These are phyloP conservation scores for Lasioglossum marginatum DNA, from an alignment of 2,888 invertebrate genomes.

Conservation along the genomic window DNA sequence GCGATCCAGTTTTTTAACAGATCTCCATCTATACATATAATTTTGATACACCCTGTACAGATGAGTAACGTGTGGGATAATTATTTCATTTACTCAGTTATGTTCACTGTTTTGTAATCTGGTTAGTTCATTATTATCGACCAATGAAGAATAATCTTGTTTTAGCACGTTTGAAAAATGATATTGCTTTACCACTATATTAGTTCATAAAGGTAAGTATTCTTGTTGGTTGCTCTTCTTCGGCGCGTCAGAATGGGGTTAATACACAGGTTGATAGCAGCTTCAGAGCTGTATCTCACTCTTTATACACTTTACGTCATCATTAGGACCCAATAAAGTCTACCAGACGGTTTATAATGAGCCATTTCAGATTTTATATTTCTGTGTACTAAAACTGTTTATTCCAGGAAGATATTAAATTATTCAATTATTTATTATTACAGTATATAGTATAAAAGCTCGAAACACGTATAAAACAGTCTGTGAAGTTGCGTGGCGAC, in stretches of 20 bases:
- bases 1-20: too few relatives aligned
- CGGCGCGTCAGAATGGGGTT: not conserved
- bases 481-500: not conserved
- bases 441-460: not conserved
- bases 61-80: too few relatives aligned
- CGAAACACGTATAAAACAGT: not conserved
- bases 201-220: not conserved
- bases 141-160: not conserved
- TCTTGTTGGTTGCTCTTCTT: too few relatives aligned
- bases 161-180: not conserved
- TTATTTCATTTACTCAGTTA: too few relatives aligned
- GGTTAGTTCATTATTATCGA: not conserved
- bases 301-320: not conserved
- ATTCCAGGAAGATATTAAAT: conserved; percentile 6
- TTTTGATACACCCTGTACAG: too few relatives aligned
- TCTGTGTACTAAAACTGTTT: not conserved
- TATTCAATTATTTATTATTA: not conserved
- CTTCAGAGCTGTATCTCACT: not conserved
- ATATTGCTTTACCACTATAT: not conserved
- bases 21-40: too few relatives aligned
- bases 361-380: not conserved
- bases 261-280: not conserved
- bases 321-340: not conserved
- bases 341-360: not conserved
- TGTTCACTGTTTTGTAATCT: not conserved